Base-by-base conservation (phyloP, 2,888 invertebrate genomes). In the Folsomia candida region DNA sequence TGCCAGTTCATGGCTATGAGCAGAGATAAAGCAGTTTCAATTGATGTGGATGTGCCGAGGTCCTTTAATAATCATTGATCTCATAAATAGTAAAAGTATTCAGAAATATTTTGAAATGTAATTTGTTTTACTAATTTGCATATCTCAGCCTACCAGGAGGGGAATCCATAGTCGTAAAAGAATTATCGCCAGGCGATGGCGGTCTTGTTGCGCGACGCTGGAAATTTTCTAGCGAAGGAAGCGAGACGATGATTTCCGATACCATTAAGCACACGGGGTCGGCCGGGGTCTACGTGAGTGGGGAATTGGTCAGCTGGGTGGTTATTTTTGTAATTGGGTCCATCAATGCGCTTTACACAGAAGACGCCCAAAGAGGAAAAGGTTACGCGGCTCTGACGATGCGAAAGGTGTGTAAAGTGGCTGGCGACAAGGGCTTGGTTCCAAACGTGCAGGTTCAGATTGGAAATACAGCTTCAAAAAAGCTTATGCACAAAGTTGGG, bases 331-430 rank as follows among this genome's bases (percentile, higher is more conserved):
- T 28, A 6, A 57, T 57, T 2, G 66, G 66, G 14, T 66, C 66
- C n/a, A 28, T 66, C 4, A 54, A 66, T 27, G 66, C 66, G 6
- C 25, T 66, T 18, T 57, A 27, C 57, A 66, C 66, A 14, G 58
- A 66, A 24, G 57, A 66, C 11, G 27, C 9, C 3, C 57, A 18
- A n/a, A 11, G 66, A 37, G 22, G 28, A 6, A 25, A 27, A 27
- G 66, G 66, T 3, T 66, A 27, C 24, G 66, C 27, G 14, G 18
- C 20, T 3, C 28, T 66, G 6, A 57, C 57, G 3, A 66, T 66
- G 66, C 20, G 29, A 47, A 64, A 64, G 47, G 51, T 25, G 2
- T 64, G 64, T 24, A 24, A 64, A 64, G 18, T 51, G 3, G 64
- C 64, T 3, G 64, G 51, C 4, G 27, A 64, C 6, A 28, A 24